Evolutionary conservation across 2,113 vertebrate species (phyloP), one percentile per base, ranked within the genome.

Genomic region (Symphodus melops): DNA sequence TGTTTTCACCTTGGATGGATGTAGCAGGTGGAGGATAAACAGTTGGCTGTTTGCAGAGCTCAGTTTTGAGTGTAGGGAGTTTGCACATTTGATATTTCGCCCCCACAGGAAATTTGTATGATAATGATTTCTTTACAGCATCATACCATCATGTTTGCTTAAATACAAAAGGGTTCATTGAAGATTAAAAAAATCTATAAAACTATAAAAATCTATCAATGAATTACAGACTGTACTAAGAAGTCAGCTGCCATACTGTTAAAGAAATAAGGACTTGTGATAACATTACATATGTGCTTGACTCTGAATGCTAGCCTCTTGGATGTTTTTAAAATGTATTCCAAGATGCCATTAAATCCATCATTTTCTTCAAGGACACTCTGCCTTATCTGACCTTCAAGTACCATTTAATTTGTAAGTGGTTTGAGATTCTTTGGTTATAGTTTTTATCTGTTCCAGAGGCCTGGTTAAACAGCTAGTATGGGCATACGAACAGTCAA

Each of bases 331-430:
- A 51, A n/a, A 16, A 8, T n/a, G 28, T 20, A 51, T 51, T n/a
- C 19, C 3, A n/a, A 51, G 48, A 51, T n/a, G 19, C 8, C 46
- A 48, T 8, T n/a, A 20, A 51, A 14, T 51, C 5, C 19, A 9
- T 51, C 7, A 20, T 51, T n/a, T 1, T 23, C 60, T n/a, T 39
- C 10, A 2, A 19, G 61, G 28, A 11, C 7, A 37, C 60, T 28
- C 54, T 49, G 8, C 33, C 14, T 21, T 64, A n/a, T 58, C 61
- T 75, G 72, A 66, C 54, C 61, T 74, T 58, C 58, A 3, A 41
- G 7, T 33, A 19, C 4, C 28, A 39, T 14, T 65, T 9, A 19
- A 37, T 66, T 28, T 16, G 28, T n/a, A 33, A 4, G 4, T 59
- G 46, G 46, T 44, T 48, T 64, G n/a, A 58, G 14, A 39, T n/a